Base-by-base conservation (phyloP, 2,113 vertebrate species). In the Tenebrosternarchus preto region DNA sequence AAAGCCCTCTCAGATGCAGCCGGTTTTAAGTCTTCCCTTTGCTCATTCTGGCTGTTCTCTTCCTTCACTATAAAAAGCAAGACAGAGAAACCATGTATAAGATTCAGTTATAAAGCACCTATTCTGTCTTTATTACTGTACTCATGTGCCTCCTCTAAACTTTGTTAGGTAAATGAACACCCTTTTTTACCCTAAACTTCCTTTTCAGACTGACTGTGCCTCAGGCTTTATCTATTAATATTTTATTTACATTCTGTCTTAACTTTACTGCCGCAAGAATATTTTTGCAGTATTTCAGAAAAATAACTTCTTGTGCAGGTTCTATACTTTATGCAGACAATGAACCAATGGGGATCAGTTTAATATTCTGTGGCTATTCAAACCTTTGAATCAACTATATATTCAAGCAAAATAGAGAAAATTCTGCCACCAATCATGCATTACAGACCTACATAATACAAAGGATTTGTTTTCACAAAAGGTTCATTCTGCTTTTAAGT, bases 1-100 rank as follows among this genome's bases (percentile, higher is more conserved):
- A 98, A 93, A 91, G 96, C 95, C 93, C 97, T 95, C 92, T 99
- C 97, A 91, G 95, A 92, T 88, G 95, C 96, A 90, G 92, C 94
- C 95, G 97, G 97, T 95, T 93, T 96, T 93, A 98, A 93, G 93
- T 98, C 96, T 95, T 98, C 98, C 90, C 96, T 96, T 95, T 96
- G 95, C 89, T 98, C 97, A 94, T 89, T 94, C 92, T 97, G 96
- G 94, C 93, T 98, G 93, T 92, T 95, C 95, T 98, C 98, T 92
- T 99, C 96, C 95, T 98, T 99, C 94, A 98, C 94, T 95, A 96
- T 96, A 93, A 92, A 94, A 96, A 96, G 92, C 91, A 97, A 93
- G 95, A 98, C 92, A 95, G 94, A 95, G 64, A 93, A 89, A 90
- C 84, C 84, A 85, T 9, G 73, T 86, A 86, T 91, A 87, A 93